Conservation (phyloP, 2,888 invertebrate species). For the Amphipoea oculea region DNA sequence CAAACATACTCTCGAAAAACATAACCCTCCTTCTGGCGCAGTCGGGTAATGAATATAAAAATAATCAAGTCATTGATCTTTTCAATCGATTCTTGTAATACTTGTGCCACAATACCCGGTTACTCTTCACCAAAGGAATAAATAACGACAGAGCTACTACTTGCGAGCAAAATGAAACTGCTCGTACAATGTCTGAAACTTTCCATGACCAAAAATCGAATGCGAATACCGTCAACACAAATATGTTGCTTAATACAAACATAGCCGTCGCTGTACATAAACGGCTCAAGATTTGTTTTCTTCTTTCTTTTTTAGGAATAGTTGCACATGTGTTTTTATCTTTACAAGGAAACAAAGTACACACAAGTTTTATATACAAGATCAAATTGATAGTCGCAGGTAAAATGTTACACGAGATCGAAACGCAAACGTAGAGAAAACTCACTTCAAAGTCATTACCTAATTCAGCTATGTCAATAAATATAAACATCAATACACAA, state of each 20-base stretch:
- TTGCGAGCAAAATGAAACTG: constrained; percentile 9
- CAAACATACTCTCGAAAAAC: no score
- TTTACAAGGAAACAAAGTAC: constrained; percentile 25
- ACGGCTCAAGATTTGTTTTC: constrained; percentile 24
- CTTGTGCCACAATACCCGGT: constrained; percentile 23
- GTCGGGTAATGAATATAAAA: background rate
- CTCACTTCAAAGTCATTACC: no score
- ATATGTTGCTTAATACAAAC: constrained; percentile 26
- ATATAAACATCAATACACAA: background rate
- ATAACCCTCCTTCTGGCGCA: no score
- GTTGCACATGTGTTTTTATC: background rate
- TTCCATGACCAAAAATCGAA: background rate
- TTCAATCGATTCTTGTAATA: constrained; percentile 33
- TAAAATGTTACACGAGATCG: background rate
- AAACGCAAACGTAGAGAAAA: background rate
- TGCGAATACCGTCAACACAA: background rate
- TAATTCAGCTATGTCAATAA: background rate
- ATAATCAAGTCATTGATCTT: background rate
- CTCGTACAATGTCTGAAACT: background rate
- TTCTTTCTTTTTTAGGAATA: constrained; percentile 1
- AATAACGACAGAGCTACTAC: constrained; percentile 17
- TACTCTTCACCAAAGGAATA: constrained; percentile 39
- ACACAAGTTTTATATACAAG: constrained; percentile 22
- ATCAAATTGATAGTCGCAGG: constrained; percentile 23
- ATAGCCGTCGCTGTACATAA: constrained; percentile 1